Conservation (phyloP, 2,888 invertebrate species). For the Macaria liturata region DNA sequence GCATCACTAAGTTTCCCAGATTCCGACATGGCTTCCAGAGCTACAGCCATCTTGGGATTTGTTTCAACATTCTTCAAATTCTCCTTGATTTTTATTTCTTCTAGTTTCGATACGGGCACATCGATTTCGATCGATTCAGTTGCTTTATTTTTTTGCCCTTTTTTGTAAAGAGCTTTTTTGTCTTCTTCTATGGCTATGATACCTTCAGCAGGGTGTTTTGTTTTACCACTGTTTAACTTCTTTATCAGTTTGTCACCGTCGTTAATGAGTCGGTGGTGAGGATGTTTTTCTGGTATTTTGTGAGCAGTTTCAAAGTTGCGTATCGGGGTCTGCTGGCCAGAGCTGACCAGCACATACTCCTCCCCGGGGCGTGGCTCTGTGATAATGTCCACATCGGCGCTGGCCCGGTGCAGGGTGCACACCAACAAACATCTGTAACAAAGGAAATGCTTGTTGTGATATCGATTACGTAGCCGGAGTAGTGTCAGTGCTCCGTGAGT, state of each 20-base stretch:
- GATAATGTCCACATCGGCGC: slow-evolving; percentile 83
- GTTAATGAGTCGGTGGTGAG: slow-evolving; percentile 60
- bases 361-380: slow-evolving; percentile 86
- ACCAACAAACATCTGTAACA: slow-evolving; percentile 80
- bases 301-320: slow-evolving; percentile 88
- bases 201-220: slow-evolving; percentile 68
- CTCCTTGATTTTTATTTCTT: slow-evolving; percentile 77
- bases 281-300: slow-evolving; percentile 84
- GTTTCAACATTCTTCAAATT: slow-evolving; percentile 73
- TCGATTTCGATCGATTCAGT: slow-evolving; percentile 76
- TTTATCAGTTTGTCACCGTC: slow-evolving; percentile 76
- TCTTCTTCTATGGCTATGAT: slow-evolving; percentile 77
- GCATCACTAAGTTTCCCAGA: slow-evolving; percentile 70
- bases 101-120: slow-evolving; percentile 73
- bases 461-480: slow-evolving; percentile 43
- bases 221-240: slow-evolving; percentile 64
- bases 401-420: slow-evolving; percentile 67
- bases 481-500: slow-evolving; percentile 65
- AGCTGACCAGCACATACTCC: slow-evolving; percentile 86
- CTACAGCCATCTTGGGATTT: slow-evolving; percentile 72
- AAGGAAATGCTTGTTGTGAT: slow-evolving; percentile 44
- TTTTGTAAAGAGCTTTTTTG: slow-evolving; percentile 63
- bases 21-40: slow-evolving; percentile 74
- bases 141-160: slow-evolving; percentile 65
- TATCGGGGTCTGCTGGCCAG: slow-evolving; percentile 74